These are phyloP conservation scores for Onychorhynchus coronatus DNA, from an alignment of 2,113 vertebrate genomes.

Conservation along the genomic window DNA sequence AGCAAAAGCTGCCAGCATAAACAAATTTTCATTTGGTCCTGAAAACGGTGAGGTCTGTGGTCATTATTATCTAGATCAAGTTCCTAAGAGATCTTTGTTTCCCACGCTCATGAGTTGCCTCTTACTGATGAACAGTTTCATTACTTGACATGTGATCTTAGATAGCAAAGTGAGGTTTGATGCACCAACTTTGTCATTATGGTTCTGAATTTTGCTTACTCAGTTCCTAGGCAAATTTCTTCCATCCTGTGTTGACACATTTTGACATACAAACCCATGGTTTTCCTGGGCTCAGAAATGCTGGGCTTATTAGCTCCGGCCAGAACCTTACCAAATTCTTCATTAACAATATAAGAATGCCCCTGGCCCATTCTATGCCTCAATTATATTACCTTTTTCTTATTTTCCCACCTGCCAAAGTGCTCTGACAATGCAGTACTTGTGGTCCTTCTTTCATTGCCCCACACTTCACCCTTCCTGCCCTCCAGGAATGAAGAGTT, in stretches of 20 bases:
- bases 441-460: not conserved
- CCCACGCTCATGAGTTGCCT: constrained; percentile 30
- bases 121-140: constrained; percentile 26
- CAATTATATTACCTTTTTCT: not conserved
- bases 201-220: constrained; percentile 39
- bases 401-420: not conserved
- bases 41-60: constrained; percentile 49
- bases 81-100: constrained; percentile 15
- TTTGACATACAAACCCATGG: not conserved
- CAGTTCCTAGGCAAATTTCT: not conserved
- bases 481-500: not conserved
- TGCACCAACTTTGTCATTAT: constrained; percentile 42
- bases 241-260: not conserved
- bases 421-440: not conserved
- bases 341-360: not conserved
- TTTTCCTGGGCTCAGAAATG: not conserved
- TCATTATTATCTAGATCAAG: constrained; percentile 24
- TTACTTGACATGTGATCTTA: not conserved
- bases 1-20: constrained; percentile 7
- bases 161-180: constrained; percentile 30
- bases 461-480: not conserved
- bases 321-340: not conserved
- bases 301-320: not conserved
- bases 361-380: not conserved
- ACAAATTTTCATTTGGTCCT: constrained; percentile 6